These are phyloP conservation scores for Melanotaenia boesemani DNA, from an alignment of 2,797 vertebrate species.

Conservation along the genomic window DNA sequence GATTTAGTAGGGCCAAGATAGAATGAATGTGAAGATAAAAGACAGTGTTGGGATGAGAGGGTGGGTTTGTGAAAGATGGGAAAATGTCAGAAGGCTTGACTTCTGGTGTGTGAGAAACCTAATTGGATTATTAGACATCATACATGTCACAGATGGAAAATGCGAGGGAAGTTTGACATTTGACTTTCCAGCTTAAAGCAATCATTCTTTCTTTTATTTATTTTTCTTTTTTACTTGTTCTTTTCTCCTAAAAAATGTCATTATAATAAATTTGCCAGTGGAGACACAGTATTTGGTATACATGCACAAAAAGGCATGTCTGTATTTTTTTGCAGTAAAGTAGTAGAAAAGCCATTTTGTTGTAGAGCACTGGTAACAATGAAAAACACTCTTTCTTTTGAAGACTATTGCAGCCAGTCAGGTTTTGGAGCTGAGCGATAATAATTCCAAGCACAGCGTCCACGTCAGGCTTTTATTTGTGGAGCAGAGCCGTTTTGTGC, in stretches of 20 bases:
- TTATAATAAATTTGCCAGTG: no score
- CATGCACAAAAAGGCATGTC: not conserved
- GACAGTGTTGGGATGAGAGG: constrained; percentile 31
- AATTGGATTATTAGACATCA: constrained; percentile 60
- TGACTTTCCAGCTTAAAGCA: not conserved
- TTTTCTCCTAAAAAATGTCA: not conserved
- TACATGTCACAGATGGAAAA: constrained; percentile 8
- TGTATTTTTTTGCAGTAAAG: not conserved
- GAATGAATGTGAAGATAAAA: constrained; percentile 31
- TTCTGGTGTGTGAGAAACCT: constrained; percentile 41
- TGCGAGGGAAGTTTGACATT: constrained; percentile 3
- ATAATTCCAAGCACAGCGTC: constrained; percentile 21
- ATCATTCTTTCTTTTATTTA: not conserved
- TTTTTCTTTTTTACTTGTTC: not conserved
- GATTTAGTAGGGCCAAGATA: constrained; percentile 29
- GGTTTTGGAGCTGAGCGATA: constrained; percentile 28
- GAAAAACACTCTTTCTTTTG: not conserved
- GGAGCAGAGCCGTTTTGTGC: constrained; percentile 1
- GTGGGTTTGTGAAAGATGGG: constrained; percentile 15
- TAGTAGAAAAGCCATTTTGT: not conserved
- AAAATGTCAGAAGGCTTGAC: constrained; percentile 40
- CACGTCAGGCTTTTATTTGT: constrained; percentile 32
- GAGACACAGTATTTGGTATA: not conserved
- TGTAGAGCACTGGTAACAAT: constrained; percentile 2
- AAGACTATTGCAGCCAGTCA: constrained; percentile 14